Evolutionary conservation across 2,113 vertebrate species (phyloP), one percentile per base, ranked within the genome.

Genomic region (Ctenomys sociabilis): DNA sequence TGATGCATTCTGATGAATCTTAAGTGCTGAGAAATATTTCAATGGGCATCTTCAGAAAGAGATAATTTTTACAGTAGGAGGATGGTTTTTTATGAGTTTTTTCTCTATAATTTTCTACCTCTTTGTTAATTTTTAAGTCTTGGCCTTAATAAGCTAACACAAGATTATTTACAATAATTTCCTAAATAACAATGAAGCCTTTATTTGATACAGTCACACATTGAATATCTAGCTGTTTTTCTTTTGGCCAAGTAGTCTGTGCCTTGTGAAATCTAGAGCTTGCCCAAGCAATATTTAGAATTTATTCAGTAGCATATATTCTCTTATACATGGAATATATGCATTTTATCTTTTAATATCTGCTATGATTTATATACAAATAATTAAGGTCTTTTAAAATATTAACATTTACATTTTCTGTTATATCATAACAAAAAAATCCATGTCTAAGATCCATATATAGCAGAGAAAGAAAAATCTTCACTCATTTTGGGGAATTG

Each of bases 21-120:
- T 97, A 95, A 97, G 96, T 93, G 85, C 85, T 95, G 40, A n/a
- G 90, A 93, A 93, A 78, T 85, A 97, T 90, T 70, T 94, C 84
- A 85, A 9, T 70, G 37, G 57, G 72, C 1, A 5, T 94, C 66
- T 95, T 95, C 2, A 1, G 97, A 83, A 78, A 92, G 3, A 83
- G 93, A 78, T 92, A 24, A 81, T 57, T 95, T 94, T 95, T 81
- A n/a, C 37, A 82, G 43, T 83, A n/a, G 21, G 72, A 78, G 8
- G 8, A 49, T 59, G 30, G 19, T 32, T 88, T 9, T 7, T 68
- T 68, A 49, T 68, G 54, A 96, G 26, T 84, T 93, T 97, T 97
- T 95, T 3, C 21, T 72, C 1, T 80, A 82, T 35, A 88, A 10
- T 85, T 87, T 94, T 89, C 66, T 63, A 75, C 13, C 72, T 21